phyloP scores from a whole-genome alignment of 2,113 vertebrate species.

The Typhlomys cinereus region DNA sequence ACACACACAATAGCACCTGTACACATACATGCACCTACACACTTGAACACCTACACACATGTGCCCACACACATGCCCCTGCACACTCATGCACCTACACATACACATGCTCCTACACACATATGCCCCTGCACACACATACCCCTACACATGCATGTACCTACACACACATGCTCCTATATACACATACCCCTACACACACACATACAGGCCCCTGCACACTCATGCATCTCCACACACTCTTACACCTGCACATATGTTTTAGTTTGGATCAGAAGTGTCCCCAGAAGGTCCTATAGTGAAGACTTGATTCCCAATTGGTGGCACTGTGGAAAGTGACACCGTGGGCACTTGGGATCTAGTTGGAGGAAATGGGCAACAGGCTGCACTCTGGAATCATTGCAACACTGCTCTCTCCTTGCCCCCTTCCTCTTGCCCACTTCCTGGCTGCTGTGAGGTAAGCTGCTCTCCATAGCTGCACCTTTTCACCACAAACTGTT shows the following conservation, averaged over 20 bases:
- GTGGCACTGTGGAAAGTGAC: background rate
- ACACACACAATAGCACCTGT: no score
- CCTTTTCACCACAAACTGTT: background rate
- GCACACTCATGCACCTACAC: no score
- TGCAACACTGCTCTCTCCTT: no score
- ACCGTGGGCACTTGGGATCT: background rate
- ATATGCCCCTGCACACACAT: no score
- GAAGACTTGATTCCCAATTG: background rate
- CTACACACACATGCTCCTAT: no score
- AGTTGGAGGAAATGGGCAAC: background rate
- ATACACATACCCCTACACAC: no score
- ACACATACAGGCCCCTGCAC: background rate
- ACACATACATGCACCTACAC: no score
- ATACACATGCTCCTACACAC: no score
- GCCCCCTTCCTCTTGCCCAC: background rate
- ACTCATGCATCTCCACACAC: no score
- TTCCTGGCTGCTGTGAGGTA: background rate
- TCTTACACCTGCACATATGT: background rate
- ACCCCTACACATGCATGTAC: no score
- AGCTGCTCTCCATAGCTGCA: background rate
- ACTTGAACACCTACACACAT: no score
- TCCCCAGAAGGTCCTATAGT: background rate
- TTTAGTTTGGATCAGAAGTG: background rate
- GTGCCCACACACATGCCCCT: no score
- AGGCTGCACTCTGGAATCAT: background rate